A percentile compares a stretch with the other conserved stretches of the same genome.
phyloP scores from a whole-genome alignment of 2,113 vertebrate genomes.

The Corvus moneduloides region DNA sequence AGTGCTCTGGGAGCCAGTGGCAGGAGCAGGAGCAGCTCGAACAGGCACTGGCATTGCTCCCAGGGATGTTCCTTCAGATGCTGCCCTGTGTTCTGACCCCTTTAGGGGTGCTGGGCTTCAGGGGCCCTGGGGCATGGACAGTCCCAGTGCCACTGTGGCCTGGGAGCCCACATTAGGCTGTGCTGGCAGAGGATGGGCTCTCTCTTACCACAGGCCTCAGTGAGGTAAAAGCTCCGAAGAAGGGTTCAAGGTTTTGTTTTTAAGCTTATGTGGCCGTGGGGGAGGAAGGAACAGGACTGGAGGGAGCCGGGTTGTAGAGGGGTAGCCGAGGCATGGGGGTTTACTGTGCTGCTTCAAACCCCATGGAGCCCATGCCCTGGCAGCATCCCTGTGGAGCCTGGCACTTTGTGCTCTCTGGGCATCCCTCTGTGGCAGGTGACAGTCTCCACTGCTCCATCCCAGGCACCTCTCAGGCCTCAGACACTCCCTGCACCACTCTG shows the following conservation, averaged over 20 bases:
- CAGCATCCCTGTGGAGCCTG: neutral
- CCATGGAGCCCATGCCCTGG: neutral
- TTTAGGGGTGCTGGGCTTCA: neutral
- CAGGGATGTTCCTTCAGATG: neutral
- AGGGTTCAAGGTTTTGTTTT: neutral
- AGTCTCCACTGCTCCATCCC: neutral
- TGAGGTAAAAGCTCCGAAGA: neutral
- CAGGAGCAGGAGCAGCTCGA: neutral
- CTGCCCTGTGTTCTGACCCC: neutral
- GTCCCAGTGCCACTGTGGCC: neutral
- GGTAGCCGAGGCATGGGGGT: neutral
- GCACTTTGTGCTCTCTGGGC: rapidly evolving
- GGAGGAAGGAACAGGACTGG: neutral
- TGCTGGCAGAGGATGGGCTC: neutral
- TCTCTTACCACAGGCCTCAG: neutral
- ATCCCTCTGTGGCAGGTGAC: neutral
- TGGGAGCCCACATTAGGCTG: rapidly evolving
- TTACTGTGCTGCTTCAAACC: neutral
- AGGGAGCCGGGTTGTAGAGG: neutral
- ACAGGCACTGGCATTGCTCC: neutral
- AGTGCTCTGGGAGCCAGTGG: neutral
- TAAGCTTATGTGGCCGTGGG: neutral
- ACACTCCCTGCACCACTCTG: neutral
- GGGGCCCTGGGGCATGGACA: rapidly evolving
- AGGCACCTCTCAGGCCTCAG: rapidly evolving